phyloP scores from a whole-genome alignment of 1,140 invertebrate species.

The Brachionus calyciflorus region DNA sequence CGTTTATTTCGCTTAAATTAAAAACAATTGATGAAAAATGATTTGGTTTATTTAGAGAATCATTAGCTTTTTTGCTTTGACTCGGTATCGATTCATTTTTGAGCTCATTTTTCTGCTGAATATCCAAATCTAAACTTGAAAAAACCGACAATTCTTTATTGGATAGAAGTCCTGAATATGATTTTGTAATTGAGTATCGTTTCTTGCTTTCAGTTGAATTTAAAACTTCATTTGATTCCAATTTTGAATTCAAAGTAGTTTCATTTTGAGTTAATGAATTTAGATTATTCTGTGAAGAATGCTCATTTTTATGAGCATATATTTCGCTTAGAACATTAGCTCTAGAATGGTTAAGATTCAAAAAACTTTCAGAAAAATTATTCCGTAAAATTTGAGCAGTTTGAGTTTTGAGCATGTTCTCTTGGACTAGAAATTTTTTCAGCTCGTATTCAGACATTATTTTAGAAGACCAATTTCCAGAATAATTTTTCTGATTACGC shows the following conservation, averaged over 20 bases:
- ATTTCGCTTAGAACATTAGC: not conserved
- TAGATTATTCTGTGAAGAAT: slow-evolving; percentile 8
- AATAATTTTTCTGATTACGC: not conserved
- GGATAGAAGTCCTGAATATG: slow-evolving; percentile 8
- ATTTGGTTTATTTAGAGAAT: not conserved
- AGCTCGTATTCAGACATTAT: slow-evolving; percentile 36
- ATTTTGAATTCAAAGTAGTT: not conserved
- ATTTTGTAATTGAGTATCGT: slow-evolving; percentile 16
- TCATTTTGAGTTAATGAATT: slow-evolving; percentile 5
- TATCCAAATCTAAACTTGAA: not conserved
- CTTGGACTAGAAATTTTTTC: slow-evolving; percentile 28
- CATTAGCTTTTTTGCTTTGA: not conserved
- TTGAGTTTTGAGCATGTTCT: slow-evolving; percentile 32
- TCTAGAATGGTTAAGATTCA: slow-evolving; percentile 1
- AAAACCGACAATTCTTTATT: slow-evolving; percentile 27
- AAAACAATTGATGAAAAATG: slow-evolving; percentile 11
- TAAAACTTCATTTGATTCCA: slow-evolving; percentile 38
- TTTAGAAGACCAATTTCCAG: slow-evolving; percentile 11
- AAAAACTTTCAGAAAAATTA: slow-evolving; percentile 37
- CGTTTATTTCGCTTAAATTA: slow-evolving; percentile 37
- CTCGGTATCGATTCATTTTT: slow-evolving; percentile 7
- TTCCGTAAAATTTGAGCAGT: slow-evolving; percentile 28
- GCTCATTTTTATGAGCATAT: slow-evolving; percentile 13
- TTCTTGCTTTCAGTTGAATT: slow-evolving; percentile 22
- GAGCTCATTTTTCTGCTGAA: not conserved